Evolutionary conservation across 2,797 vertebrate species (phyloP).

Genomic region (Leuciscus waleckii): DNA sequence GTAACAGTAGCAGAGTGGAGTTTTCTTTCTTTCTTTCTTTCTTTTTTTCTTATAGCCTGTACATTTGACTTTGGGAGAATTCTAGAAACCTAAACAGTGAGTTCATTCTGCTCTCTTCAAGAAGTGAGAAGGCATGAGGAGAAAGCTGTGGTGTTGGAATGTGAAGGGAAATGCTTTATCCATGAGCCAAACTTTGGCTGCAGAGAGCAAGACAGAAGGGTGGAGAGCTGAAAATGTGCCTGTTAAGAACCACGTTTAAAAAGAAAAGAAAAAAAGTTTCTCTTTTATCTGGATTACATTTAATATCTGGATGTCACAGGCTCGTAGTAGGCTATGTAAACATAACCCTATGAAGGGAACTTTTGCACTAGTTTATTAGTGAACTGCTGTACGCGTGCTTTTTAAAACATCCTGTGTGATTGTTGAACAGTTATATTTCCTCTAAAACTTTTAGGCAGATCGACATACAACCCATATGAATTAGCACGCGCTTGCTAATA

Average conservation of each 20-base stretch:
- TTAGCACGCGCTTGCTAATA: too few species aligned
- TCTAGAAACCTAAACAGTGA: neutral
- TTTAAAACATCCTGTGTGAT: neutral
- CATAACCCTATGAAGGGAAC: neutral
- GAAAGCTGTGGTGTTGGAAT: conserved; percentile 30
- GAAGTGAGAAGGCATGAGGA: neutral
- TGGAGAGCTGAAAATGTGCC: conserved; percentile 6
- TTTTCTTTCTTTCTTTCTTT: conserved; percentile 44
- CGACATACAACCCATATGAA: neutral
- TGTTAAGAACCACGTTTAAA: neutral
- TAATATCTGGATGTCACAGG: neutral
- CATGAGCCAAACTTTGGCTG: conserved; percentile 57
- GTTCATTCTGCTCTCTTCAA: neutral
- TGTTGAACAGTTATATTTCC: neutral
- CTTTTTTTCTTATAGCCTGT: conserved; percentile 26
- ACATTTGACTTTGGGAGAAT: neutral
- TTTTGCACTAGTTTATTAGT: neutral
- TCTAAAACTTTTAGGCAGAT: neutral
- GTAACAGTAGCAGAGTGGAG: conserved; percentile 63
- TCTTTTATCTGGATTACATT: neutral
- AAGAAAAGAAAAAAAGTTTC: neutral
- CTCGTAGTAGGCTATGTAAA: neutral
- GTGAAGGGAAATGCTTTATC: conserved; percentile 57
- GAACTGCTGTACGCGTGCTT: neutral
- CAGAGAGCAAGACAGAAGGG: conserved; percentile 30